Percentiles rank a stretch among this genome's conserved stretches.
Evolutionary conservation across 2,888 invertebrate species (phyloP).

Genomic region (Microplitis deprimator): DNA sequence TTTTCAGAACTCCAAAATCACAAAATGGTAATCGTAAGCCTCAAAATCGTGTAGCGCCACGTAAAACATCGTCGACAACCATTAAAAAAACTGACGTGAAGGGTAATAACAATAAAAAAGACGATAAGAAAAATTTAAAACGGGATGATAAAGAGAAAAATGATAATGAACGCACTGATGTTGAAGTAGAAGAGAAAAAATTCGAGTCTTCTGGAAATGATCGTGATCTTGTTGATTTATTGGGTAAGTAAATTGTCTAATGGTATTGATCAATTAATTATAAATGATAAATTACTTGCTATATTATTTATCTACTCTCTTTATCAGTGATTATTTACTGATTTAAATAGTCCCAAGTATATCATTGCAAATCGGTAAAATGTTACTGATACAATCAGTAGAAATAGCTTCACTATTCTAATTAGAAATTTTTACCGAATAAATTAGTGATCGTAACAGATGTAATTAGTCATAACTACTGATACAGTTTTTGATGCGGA

Average conservation of each 20-base stretch:
- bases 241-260: conserved; percentile 73
- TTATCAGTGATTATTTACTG: no score
- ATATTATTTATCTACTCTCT: no score
- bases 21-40: conserved; percentile 65
- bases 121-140: conserved; percentile 70
- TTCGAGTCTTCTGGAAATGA: conserved; percentile 91
- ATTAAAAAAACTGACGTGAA: conserved; percentile 69
- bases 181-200: conserved; percentile 81
- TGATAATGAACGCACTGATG: conserved; percentile 79
- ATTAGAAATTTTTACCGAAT: no score
- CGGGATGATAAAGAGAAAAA: conserved; percentile 75
- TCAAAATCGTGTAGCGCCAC: conserved; percentile 62
- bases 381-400: no score
- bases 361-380: no score
- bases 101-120: conserved; percentile 61
- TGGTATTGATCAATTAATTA: no score
- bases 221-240: conserved; percentile 91
- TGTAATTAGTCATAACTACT: no score
- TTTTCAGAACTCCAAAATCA: conserved; percentile 61
- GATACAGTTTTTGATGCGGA: no score
- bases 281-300: no score
- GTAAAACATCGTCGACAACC: conserved; percentile 65
- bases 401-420: no score
- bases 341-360: no score
- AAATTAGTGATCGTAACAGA: no score